Percentiles rank a stretch among this genome's conserved stretches.
Evolutionary conservation across 2,888 invertebrate species (phyloP).

Genomic region (Drosophila stalkeri): DNA sequence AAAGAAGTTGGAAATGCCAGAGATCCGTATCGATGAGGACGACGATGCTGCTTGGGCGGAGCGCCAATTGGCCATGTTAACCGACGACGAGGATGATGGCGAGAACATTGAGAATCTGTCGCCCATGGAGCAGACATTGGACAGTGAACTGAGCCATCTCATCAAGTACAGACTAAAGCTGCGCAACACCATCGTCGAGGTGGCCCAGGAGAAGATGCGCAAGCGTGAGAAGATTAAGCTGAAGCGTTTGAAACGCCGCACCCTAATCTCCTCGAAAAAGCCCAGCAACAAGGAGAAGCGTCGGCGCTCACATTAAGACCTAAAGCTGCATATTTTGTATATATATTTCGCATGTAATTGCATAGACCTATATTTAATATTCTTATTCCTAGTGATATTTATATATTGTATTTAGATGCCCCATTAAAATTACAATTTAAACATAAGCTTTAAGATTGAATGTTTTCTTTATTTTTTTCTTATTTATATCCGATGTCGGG

Average conservation of each 20-base stretch:
- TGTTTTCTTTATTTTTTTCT: neutral
- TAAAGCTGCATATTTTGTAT: neutral
- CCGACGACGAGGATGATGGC: slow-evolving; percentile 49
- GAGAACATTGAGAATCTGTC: slow-evolving; percentile 42
- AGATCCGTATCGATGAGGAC: neutral
- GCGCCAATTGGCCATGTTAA: slow-evolving; percentile 33
- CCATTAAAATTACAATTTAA: slow-evolving; percentile 36
- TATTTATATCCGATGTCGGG: neutral
- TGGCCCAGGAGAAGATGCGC: slow-evolving; percentile 64
- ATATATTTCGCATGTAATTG: neutral
- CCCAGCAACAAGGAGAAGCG: slow-evolving; percentile 68
- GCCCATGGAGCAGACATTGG: slow-evolving; percentile 7
- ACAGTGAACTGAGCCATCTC: slow-evolving; percentile 53
- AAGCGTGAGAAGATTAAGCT: slow-evolving; percentile 58
- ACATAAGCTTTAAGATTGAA: slow-evolving; percentile 7
- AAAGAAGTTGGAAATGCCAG: neutral
- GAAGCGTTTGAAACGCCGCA: slow-evolving; percentile 71
- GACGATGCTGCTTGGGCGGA: slow-evolving; percentile 49
- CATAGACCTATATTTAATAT: neutral
- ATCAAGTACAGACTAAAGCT: slow-evolving; percentile 64
- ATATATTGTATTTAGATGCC: slow-evolving; percentile 10
- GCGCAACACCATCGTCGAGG: slow-evolving; percentile 47
- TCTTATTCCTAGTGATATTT: slow-evolving; percentile 23
- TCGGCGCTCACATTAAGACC: neutral
- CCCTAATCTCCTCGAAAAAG: slow-evolving; percentile 70